phyloP scores from a whole-genome alignment of 2,888 invertebrate genomes.

The Cheilosia variabilis region DNA sequence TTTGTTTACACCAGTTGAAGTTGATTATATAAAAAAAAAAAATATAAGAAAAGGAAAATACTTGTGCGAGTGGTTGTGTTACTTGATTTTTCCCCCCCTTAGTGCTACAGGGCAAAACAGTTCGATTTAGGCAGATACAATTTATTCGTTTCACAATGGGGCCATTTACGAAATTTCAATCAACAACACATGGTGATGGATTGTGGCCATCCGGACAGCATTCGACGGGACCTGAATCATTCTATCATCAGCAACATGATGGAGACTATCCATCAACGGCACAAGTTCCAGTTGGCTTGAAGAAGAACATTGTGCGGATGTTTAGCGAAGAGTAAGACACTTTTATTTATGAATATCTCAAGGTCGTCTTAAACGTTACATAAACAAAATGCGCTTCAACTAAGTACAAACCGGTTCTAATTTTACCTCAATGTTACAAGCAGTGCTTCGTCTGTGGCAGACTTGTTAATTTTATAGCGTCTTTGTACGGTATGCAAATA shows the following conservation, averaged over 20 bases:
- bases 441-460: not conserved
- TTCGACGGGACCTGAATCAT: slow-evolving; percentile 36
- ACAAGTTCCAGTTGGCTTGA: slow-evolving; percentile 79
- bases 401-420: slow-evolving; percentile 3
- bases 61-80: slow-evolving; percentile 1
- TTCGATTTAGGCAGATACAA: slow-evolving; percentile 11
- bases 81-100: not conserved
- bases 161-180: slow-evolving; percentile 65
- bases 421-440: slow-evolving; percentile 8
- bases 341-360: slow-evolving; percentile 1
- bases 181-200: slow-evolving; percentile 48
- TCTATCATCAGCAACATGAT: slow-evolving; percentile 48
- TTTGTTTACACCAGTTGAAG: slow-evolving; percentile 58
- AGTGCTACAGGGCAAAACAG: not conserved
- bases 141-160: slow-evolving; percentile 43
- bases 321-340: slow-evolving; percentile 83
- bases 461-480: slow-evolving; percentile 11
- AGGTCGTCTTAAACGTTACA: not conserved
- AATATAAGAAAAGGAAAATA: slow-evolving; percentile 1
- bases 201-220: slow-evolving; percentile 51
- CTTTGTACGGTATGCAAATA: slow-evolving; percentile 8
- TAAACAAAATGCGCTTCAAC: slow-evolving; percentile 3
- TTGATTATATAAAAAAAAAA: slow-evolving; percentile 21
- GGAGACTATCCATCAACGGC: slow-evolving; percentile 77
- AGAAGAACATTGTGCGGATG: slow-evolving; percentile 82